Percentiles rank a stretch among this genome's conserved stretches.
These are phyloP conservation scores for Proctacanthus coquilletti DNA, from an alignment of 1,140 invertebrate genomes.

Conservation along the genomic window DNA sequence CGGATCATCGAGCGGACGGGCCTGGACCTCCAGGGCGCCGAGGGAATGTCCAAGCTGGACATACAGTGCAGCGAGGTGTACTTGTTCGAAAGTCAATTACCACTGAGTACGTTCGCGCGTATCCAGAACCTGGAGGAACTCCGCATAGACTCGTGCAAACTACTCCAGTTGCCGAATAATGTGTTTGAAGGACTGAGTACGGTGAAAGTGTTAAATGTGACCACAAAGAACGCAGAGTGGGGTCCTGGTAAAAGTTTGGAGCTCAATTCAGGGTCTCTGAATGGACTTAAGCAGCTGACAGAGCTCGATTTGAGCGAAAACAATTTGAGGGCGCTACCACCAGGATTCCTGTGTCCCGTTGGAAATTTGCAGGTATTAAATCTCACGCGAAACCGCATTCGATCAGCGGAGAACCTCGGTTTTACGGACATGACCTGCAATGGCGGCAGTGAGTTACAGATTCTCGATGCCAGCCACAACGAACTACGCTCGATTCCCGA, in stretches of 20 bases:
- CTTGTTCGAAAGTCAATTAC: constrained; percentile 62
- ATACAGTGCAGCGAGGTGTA: constrained; percentile 63
- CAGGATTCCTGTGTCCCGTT: constrained; percentile 57
- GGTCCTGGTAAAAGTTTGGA: constrained; percentile 52
- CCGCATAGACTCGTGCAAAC: constrained; percentile 60
- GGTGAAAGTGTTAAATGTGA: constrained; percentile 54
- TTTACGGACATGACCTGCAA: constrained; percentile 39
- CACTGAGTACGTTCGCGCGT: constrained; percentile 50
- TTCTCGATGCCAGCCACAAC: constrained; percentile 65
- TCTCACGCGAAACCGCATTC: constrained; percentile 64
- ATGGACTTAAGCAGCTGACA: constrained; percentile 58
- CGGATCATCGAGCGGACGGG: constrained; percentile 52
- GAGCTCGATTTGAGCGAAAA: constrained; percentile 65
- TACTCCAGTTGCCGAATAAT: constrained; percentile 55
- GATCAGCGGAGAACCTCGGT: constrained; percentile 54
- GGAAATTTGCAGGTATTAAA: constrained; percentile 67
- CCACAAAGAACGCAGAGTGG: constrained; percentile 63
- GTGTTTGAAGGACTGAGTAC: constrained; percentile 61
- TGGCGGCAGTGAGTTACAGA: constrained; percentile 43
- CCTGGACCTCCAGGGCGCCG: constrained; percentile 45
- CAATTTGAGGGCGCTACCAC: constrained; percentile 60
- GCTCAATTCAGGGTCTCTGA: constrained; percentile 47
- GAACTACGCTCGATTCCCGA: constrained; percentile 52
- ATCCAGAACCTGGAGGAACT: constrained; percentile 57
- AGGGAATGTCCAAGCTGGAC: constrained; percentile 48